Percentiles rank a stretch among this genome's conserved stretches.
phyloP scores from a whole-genome alignment of 1,140 invertebrate genomes.

The Colletes latitarsis region DNA sequence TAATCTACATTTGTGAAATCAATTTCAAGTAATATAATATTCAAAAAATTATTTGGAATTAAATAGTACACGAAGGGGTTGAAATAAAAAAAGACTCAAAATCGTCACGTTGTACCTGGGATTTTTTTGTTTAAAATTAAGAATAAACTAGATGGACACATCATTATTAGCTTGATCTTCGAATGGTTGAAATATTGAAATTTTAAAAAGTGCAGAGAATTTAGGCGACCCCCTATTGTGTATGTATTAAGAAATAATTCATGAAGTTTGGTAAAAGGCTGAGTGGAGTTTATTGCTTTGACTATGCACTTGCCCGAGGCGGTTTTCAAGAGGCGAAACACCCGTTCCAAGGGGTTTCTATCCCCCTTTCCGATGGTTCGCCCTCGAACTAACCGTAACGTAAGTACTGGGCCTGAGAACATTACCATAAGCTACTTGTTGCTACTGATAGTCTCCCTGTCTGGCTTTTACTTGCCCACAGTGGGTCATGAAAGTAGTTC shows the following conservation, averaged over 20 bases:
- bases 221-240: too few species aligned
- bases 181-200: too few species aligned
- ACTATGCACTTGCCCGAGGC: slow-evolving; percentile 62
- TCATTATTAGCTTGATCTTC: too few species aligned
- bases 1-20: too few species aligned
- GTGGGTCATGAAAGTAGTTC: neutral
- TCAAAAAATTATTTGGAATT: too few species aligned
- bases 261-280: slow-evolving; percentile 41
- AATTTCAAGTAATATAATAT: too few species aligned
- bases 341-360: slow-evolving; percentile 64
- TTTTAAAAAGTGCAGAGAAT: too few species aligned
- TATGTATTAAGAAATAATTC: neutral
- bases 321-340: slow-evolving; percentile 64
- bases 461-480: neutral
- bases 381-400: slow-evolving; percentile 53
- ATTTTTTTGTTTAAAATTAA: too few species aligned
- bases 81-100: too few species aligned
- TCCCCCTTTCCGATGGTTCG: slow-evolving; percentile 57
- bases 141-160: too few species aligned
- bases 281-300: slow-evolving; percentile 51
- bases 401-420: slow-evolving; percentile 61
- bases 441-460: slow-evolving; percentile 22
- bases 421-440: slow-evolving; percentile 66
- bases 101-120: too few species aligned
- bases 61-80: too few species aligned